phyloP scores from a whole-genome alignment of 2,113 vertebrate species.

The Sardina pilchardus region DNA sequence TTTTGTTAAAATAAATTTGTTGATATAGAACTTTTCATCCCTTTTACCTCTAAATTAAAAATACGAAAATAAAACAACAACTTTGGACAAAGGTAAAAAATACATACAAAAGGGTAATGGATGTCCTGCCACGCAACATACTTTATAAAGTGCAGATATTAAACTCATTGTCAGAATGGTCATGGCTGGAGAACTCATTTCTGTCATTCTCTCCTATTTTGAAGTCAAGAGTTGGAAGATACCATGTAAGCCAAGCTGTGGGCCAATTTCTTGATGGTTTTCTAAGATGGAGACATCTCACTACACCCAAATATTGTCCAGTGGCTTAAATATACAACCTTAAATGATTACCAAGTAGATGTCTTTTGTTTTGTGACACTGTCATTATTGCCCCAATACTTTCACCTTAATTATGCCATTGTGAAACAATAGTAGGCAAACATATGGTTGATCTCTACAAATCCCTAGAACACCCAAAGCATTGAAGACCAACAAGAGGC shows the following conservation, averaged over 20 bases:
- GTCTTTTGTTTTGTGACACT: conserved; percentile 41
- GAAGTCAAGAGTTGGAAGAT: conserved; percentile 52
- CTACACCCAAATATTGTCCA: conserved; percentile 36
- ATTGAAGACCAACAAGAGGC: conserved; percentile 57
- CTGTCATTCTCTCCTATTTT: conserved; percentile 43
- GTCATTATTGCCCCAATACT: conserved; percentile 49
- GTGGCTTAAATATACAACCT: conserved; percentile 38
- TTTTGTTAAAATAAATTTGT: conserved; percentile 53
- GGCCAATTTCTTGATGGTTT: conserved; percentile 34
- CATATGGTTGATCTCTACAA: conserved; percentile 49
- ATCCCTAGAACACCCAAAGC: conserved; percentile 57
- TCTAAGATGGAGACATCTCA: conserved; percentile 42
- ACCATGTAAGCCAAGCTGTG: conserved; percentile 52
- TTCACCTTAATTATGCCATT: conserved; percentile 35
- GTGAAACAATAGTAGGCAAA: conserved; percentile 55
- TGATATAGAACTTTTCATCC: conserved; percentile 51
- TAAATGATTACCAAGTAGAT: conserved; percentile 31
- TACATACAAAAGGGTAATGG: conserved; percentile 52
- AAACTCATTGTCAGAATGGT: conserved; percentile 47
- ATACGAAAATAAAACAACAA: conserved; percentile 50
- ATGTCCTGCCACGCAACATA: conserved; percentile 49
- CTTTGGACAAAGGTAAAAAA: conserved; percentile 54
- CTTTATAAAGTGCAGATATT: conserved; percentile 64
- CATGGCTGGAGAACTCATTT: conserved; percentile 47
- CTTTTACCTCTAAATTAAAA: conserved; percentile 55